phyloP scores from a whole-genome alignment of 1,140 invertebrate genomes.

The Gerris buenoi region DNA sequence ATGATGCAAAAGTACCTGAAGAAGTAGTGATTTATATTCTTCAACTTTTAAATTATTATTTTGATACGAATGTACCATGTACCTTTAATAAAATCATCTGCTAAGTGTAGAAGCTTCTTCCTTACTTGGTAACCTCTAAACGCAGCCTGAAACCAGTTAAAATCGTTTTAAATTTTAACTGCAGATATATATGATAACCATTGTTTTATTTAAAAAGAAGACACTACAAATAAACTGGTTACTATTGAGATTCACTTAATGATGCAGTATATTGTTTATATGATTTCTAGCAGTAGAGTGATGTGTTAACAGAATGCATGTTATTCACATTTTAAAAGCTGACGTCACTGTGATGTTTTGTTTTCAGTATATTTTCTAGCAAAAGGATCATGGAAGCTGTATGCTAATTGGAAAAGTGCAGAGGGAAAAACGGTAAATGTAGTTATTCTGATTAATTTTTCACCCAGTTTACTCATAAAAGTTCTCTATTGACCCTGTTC shows the following conservation, averaged over 20 bases:
- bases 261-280: neutral
- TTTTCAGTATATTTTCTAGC: no score
- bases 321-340: neutral
- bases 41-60: neutral
- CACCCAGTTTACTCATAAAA: no score
- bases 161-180: neutral
- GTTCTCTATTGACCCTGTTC: no score
- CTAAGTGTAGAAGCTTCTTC: neutral
- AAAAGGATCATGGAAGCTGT: no score
- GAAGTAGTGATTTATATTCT: neutral
- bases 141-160: neutral
- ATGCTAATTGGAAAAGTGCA: no score
- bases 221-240: neutral
- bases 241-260: neutral
- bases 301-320: neutral
- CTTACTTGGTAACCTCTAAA: neutral
- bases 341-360: no score
- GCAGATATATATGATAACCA: neutral
- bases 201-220: neutral
- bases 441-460: no score
- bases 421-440: no score
- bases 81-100: neutral
- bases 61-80: neutral
- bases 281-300: neutral
- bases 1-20: neutral